Evolutionary conservation across 2,888 invertebrate genomes (phyloP).

Genomic region (Apocheima hispidaria): DNA sequence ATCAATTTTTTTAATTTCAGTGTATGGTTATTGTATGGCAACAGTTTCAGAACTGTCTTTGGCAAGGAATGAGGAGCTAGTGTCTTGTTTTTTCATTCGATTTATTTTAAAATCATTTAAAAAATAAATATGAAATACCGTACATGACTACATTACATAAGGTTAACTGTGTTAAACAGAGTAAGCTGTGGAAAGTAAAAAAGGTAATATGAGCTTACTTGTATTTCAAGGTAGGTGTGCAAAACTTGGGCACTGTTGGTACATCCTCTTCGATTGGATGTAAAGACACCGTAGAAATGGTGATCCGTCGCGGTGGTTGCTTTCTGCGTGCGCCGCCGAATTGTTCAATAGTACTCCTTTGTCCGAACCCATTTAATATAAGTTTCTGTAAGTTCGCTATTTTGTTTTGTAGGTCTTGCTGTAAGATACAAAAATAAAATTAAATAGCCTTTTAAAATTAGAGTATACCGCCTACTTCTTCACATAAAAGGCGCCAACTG

Average conservation of each 20-base stretch:
- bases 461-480: too few relatives aligned
- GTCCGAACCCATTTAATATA: conserved; percentile 71
- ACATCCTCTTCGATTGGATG: conserved; percentile 59
- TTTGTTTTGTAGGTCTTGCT: conserved; percentile 74
- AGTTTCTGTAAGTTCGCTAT: conserved; percentile 66
- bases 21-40: too few relatives aligned
- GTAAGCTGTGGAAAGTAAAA: neutral
- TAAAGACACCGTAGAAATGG: conserved; percentile 63
- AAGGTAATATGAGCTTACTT: conserved; percentile 62
- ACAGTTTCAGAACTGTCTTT: too few relatives aligned
- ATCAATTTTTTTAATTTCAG: too few relatives aligned
- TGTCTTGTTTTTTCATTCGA: too few relatives aligned
- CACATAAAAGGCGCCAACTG: too few relatives aligned
- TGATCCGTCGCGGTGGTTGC: conserved; percentile 63
- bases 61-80: too few relatives aligned
- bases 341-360: conserved; percentile 57
- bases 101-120: too few relatives aligned
- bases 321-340: conserved; percentile 61
- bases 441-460: too few relatives aligned
- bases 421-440: conserved; percentile 23
- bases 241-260: conserved; percentile 61
- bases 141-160: too few relatives aligned
- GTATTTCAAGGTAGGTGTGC: conserved; percentile 75
- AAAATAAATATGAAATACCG: too few relatives aligned
- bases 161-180: too few relatives aligned